Evolutionary conservation across 2,888 invertebrate species (phyloP).

Genomic region (Gandaritis pyraliata): DNA sequence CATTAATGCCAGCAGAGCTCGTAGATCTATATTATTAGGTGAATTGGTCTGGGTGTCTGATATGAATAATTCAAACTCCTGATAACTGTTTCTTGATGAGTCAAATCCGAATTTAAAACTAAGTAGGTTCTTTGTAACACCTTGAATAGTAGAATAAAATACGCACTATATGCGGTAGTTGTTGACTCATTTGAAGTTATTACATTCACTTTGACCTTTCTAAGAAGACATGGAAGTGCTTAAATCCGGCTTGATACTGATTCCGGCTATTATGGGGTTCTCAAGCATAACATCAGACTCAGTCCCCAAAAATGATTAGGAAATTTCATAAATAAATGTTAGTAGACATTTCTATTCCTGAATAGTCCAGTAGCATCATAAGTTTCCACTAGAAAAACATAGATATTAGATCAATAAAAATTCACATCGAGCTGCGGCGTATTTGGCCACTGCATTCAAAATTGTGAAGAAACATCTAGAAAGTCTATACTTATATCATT

Average conservation of each 20-base stretch:
- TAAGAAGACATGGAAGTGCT: constrained; percentile 17
- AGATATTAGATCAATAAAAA: too few species aligned
- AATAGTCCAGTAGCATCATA: too few species aligned
- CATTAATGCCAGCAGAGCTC: constrained; percentile 13
- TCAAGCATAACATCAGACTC: background rate
- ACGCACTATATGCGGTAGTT: background rate
- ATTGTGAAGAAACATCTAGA: too few species aligned
- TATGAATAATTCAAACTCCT: constrained; percentile 38
- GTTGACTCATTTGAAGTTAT: background rate
- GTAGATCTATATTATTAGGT: constrained; percentile 27
- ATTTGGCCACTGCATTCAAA: too few species aligned
- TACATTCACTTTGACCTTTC: constrained; percentile 19
- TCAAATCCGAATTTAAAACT: constrained; percentile 31
- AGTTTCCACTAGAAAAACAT: too few species aligned
- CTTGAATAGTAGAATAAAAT: background rate
- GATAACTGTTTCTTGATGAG: constrained; percentile 34
- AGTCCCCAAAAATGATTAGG: background rate
- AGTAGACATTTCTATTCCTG: too few species aligned
- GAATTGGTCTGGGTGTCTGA: constrained; percentile 24
- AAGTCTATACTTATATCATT: too few species aligned
- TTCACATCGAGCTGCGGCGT: too few species aligned
- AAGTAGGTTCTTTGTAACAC: constrained; percentile 32
- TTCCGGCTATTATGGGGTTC: constrained; percentile 9
- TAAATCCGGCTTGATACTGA: constrained; percentile 11
- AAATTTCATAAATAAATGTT: too few species aligned